A percentile compares a stretch with the other conserved stretches of the same genome.
Conservation (phyloP, 2,113 vertebrate genomes). For the Oryzias celebensis region DNA sequence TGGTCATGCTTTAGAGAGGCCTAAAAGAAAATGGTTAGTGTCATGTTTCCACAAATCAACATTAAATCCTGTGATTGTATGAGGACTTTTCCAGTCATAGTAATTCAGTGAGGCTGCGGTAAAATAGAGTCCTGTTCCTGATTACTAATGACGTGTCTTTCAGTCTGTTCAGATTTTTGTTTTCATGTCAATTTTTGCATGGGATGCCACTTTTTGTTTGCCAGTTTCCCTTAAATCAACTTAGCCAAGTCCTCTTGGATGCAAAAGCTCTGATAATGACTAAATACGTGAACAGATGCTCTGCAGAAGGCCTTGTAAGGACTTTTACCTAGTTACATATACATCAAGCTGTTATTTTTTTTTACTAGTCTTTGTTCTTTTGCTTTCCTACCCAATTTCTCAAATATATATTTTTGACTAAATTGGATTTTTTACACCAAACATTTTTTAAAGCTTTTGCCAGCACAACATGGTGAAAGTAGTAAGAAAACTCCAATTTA, state of each 20-base stretch:
- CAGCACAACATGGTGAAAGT: too few species aligned
- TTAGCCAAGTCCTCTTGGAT: constrained; percentile 3
- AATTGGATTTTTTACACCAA: too few species aligned
- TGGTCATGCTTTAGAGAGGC: constrained; percentile 44
- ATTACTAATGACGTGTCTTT: constrained; percentile 53
- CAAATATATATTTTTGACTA: too few species aligned
- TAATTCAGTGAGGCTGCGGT: constrained; percentile 59
- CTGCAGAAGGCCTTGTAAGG: too few species aligned
- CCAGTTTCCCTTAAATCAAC: constrained; percentile 24
- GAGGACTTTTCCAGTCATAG: constrained; percentile 35
- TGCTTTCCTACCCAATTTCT: too few species aligned
- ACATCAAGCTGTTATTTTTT: too few species aligned
- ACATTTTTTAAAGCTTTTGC: too few species aligned
- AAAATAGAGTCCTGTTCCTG: constrained; percentile 46
- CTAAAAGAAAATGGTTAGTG: constrained; percentile 50
- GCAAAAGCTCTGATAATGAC: neutral
- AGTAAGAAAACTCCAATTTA: too few species aligned
- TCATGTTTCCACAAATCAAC: constrained; percentile 62
- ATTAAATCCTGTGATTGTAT: constrained; percentile 55
- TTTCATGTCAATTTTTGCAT: constrained; percentile 32
- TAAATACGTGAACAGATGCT: too few species aligned
- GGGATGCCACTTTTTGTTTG: constrained; percentile 28
- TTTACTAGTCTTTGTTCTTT: too few species aligned
- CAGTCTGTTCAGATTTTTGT: constrained; percentile 35
- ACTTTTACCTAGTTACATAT: too few species aligned